These are phyloP conservation scores for Perccottus glenii DNA, from an alignment of 2,113 vertebrate species.

Conservation along the genomic window DNA sequence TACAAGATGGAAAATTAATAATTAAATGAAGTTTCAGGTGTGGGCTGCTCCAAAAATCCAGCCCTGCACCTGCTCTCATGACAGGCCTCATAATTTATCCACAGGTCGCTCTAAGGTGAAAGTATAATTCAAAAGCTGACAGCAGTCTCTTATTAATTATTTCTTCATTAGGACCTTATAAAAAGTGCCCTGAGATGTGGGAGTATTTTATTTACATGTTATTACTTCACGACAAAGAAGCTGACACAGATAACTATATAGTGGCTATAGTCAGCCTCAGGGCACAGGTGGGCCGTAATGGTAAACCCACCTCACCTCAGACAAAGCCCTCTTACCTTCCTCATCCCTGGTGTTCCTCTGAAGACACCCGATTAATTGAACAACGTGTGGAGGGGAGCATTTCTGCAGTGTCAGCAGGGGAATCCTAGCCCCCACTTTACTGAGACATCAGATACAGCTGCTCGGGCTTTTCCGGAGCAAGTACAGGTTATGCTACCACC, in stretches of 20 bases:
- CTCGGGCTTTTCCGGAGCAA: slow-evolving; percentile 20
- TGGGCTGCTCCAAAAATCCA: not conserved
- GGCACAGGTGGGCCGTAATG: slow-evolving; percentile 33
- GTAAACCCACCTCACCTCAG: not conserved
- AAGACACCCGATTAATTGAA: slow-evolving; percentile 61
- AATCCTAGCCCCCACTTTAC: slow-evolving; percentile 48
- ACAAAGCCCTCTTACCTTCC: not conserved
- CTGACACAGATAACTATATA: slow-evolving; percentile 30
- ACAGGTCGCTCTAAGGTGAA: slow-evolving; percentile 1
- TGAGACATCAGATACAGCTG: slow-evolving; percentile 56
- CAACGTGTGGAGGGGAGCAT: slow-evolving; percentile 8
- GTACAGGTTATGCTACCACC: slow-evolving; percentile 34
- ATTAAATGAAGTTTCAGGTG: not conserved
- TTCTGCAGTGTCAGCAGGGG: slow-evolving; percentile 65
- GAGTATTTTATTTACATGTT: slow-evolving; percentile 25
- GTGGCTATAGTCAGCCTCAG: not conserved
- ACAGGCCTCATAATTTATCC: slow-evolving; percentile 1
- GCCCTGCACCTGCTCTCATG: slow-evolving; percentile 1
- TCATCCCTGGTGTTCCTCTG: slow-evolving; percentile 11
- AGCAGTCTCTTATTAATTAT: slow-evolving; percentile 31
- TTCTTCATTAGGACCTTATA: slow-evolving; percentile 11
- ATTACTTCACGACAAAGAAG: slow-evolving; percentile 12
- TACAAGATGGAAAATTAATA: not conserved
- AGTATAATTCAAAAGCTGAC: not conserved
- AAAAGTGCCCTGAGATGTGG: slow-evolving; percentile 23